A percentile compares a stretch with the other conserved stretches of the same genome.
Evolutionary conservation across 2,888 invertebrate species (phyloP).

Genomic region (Dromius quadrimaculatus): DNA sequence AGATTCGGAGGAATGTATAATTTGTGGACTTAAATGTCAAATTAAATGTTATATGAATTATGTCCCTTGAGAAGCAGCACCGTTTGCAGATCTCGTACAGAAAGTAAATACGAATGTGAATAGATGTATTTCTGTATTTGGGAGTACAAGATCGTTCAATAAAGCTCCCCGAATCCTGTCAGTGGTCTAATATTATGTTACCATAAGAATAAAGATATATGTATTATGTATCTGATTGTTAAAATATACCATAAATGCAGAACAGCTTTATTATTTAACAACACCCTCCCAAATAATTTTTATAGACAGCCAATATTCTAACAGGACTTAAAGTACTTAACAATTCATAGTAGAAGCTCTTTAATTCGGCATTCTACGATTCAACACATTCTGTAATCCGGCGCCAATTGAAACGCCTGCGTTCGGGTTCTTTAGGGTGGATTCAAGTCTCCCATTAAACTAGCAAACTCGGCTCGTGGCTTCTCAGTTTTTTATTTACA

Average conservation of each 20-base stretch:
- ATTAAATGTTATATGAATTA: constrained; percentile 6
- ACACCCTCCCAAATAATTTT: neutral
- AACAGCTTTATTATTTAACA: constrained; percentile 2
- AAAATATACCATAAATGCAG: constrained; percentile 3
- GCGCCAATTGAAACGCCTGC: no score
- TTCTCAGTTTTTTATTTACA: no score
- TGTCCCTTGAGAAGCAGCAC: neutral
- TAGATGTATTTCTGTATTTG: no score
- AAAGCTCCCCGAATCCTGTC: neutral
- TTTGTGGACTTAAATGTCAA: constrained; percentile 8
- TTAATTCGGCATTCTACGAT: no score
- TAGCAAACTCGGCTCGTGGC: no score
- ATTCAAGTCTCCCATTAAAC: no score
- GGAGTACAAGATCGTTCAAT: neutral
- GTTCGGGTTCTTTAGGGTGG: no score
- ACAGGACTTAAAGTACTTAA: no score
- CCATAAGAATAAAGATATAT: constrained; percentile 1
- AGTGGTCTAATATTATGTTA: neutral
- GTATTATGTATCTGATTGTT: constrained; percentile 35
- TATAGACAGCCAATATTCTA: neutral
- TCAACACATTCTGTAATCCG: no score
- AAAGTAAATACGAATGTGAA: constrained; percentile 3
- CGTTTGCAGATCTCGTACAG: constrained; percentile 12
- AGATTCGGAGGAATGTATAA: neutral
- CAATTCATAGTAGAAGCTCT: no score